Conservation (phyloP, 2,797 vertebrate species). For the Rhinatrema bivittatum region DNA sequence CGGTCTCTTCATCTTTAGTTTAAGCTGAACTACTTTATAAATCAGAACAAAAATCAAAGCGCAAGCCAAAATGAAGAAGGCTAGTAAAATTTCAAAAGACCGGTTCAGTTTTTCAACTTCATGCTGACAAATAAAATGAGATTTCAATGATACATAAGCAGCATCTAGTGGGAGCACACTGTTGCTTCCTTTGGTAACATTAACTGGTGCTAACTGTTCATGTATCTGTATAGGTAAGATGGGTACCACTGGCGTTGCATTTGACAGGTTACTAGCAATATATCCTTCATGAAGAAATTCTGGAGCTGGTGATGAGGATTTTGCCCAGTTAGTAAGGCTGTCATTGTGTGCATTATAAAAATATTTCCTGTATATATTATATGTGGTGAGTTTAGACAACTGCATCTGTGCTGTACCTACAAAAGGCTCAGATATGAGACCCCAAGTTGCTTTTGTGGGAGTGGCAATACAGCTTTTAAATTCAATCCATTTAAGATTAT, state of each 20-base stretch:
- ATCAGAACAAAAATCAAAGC: slow-evolving; percentile 51
- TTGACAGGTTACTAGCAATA: slow-evolving; percentile 17
- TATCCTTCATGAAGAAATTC: slow-evolving; percentile 13
- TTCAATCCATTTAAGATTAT: slow-evolving; percentile 29
- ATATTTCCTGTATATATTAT: not conserved
- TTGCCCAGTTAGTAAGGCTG: too few relatives aligned
- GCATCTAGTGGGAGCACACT: slow-evolving; percentile 23
- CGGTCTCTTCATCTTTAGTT: slow-evolving; percentile 41
- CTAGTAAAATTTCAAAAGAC: slow-evolving; percentile 62
- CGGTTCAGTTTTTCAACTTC: slow-evolving; percentile 50
- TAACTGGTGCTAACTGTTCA: slow-evolving; percentile 27
- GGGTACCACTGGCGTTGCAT: slow-evolving; percentile 10
- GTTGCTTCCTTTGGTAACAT: slow-evolving; percentile 26
- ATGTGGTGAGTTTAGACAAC: slow-evolving; percentile 28
- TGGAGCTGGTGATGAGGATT: slow-evolving; percentile 24
- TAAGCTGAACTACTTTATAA: slow-evolving; percentile 56
- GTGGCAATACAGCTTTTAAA: slow-evolving; percentile 39
- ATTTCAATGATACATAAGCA: slow-evolving; percentile 41
- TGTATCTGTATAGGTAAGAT: slow-evolving; percentile 24
- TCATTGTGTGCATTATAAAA: slow-evolving; percentile 22
- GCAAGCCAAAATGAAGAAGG: slow-evolving; percentile 63
- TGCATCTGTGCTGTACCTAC: slow-evolving; percentile 36
- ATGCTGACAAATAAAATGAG: slow-evolving; percentile 46
- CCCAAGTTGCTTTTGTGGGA: slow-evolving; percentile 15
- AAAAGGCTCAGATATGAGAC: not conserved